Evolutionary conservation across 2,888 invertebrate species (phyloP).

Genomic region (Hemaris fuciformis): DNA sequence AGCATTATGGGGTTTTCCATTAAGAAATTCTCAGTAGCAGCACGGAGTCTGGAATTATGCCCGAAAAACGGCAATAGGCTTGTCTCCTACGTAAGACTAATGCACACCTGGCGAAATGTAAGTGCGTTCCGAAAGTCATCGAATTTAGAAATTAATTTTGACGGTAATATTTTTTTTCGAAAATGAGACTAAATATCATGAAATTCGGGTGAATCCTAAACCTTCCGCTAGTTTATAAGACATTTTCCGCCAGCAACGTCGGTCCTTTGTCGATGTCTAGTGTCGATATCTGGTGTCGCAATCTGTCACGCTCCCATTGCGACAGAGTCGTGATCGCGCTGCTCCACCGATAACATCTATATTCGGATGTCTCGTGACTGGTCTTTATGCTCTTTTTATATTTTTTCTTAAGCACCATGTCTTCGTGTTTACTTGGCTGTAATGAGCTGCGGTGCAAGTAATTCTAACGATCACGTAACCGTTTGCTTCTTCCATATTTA

Average conservation of each 20-base stretch:
- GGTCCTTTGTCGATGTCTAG: conserved; percentile 9
- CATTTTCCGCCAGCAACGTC: background rate
- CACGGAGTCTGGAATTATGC: no score
- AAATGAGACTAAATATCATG: no score
- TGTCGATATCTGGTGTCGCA: conserved; percentile 15
- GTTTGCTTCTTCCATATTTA: no score
- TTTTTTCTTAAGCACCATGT: background rate
- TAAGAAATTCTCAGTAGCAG: no score
- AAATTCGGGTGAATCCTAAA: background rate
- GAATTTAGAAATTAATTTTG: no score
- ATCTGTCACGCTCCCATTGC: conserved; percentile 18
- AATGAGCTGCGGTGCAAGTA: background rate
- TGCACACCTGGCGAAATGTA: no score
- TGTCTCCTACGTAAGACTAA: no score
- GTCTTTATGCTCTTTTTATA: conserved; percentile 9
- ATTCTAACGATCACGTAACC: no score
- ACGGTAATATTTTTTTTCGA: no score
- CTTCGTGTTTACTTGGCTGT: background rate
- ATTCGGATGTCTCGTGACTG: conserved; percentile 16
- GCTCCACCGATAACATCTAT: conserved; percentile 15
- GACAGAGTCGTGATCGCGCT: conserved; percentile 15
- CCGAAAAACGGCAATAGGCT: no score
- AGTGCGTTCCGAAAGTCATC: no score
- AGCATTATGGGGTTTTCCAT: no score
- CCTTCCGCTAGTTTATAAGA: background rate